Conservation (phyloP, 2,113 vertebrate species). For the Proterorhinus semilunaris region DNA sequence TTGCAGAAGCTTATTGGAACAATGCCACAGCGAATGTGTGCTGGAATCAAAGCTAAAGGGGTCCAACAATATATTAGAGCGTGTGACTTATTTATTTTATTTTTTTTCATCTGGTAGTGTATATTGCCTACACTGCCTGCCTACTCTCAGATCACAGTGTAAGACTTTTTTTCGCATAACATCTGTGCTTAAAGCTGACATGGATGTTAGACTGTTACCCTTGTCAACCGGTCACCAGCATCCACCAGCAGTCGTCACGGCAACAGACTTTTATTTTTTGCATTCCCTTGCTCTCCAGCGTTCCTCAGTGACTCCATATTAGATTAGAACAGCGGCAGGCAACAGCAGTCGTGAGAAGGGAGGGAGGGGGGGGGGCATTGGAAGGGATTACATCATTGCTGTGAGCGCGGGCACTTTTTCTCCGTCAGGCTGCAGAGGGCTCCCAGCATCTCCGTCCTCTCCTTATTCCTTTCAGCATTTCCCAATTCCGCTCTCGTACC, state of each 20-base stretch:
- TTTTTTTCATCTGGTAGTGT: no score
- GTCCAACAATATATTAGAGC: no score
- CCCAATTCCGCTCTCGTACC: constrained; percentile 1
- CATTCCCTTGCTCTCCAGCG: constrained; percentile 47
- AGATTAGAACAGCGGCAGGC: constrained; percentile 40
- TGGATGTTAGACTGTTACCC: constrained; percentile 18
- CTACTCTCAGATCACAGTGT: constrained; percentile 10
- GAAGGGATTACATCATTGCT: constrained; percentile 69
- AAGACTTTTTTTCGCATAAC: constrained; percentile 12
- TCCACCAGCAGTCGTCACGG: constrained; percentile 51
- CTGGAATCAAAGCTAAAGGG: no score
- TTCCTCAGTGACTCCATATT: constrained; percentile 37
- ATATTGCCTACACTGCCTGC: no score
- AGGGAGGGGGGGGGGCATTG: constrained; percentile 18
- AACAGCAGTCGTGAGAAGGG: constrained; percentile 50
- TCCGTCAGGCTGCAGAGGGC: constrained; percentile 57
- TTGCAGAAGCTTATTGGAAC: no score
- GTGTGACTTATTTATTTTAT: no score
- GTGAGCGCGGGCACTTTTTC: constrained; percentile 45
- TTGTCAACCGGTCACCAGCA: constrained; percentile 10
- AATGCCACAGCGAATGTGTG: no score
- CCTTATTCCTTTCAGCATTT: constrained; percentile 14
- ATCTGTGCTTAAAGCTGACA: constrained; percentile 5
- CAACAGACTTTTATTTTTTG: constrained; percentile 55
- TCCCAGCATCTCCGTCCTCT: constrained; percentile 21